phyloP scores from a whole-genome alignment of 37 sponge, comb jelly and placozoan genomes.

The Geodia barretti region DNA sequence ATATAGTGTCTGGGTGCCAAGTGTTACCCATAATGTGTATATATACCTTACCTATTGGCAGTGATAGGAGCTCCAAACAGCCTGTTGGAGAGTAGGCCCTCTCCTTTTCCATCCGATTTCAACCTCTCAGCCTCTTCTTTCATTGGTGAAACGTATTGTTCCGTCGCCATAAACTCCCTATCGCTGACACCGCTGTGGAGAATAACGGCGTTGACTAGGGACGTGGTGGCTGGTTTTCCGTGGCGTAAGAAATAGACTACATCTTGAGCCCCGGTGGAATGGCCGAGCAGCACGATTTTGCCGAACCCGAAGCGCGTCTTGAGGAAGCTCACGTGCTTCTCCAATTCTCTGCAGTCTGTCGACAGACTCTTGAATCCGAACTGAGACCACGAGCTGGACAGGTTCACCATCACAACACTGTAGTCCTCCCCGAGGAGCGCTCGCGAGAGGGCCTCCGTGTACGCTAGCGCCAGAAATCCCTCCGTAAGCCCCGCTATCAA shows the following conservation, averaged over 20 bases:
- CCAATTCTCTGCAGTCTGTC: slow-evolving; percentile 31
- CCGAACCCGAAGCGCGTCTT: slow-evolving; percentile 19
- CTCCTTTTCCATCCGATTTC: slow-evolving; percentile 12
- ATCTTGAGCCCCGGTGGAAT: slow-evolving; percentile 61
- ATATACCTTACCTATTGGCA: slow-evolving; percentile 1
- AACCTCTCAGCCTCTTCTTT: slow-evolving; percentile 23
- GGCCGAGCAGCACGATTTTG: slow-evolving; percentile 29
- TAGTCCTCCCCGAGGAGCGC: slow-evolving; percentile 19
- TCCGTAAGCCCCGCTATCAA: slow-evolving; percentile 47
- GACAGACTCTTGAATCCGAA: slow-evolving; percentile 48
- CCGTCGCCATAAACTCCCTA: slow-evolving; percentile 22
- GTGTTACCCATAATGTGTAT: background rate
- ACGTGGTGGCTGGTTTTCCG: background rate
- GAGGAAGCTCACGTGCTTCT: slow-evolving; percentile 11
- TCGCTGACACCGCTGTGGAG: slow-evolving; percentile 57
- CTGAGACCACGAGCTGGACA: slow-evolving; percentile 59
- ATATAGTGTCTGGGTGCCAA: too few species aligned
- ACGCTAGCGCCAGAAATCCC: slow-evolving; percentile 52
- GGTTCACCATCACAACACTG: slow-evolving; percentile 46
- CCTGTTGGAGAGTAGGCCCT: slow-evolving; percentile 10
- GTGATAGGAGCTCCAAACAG: slow-evolving; percentile 45
- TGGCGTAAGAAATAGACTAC: slow-evolving; percentile 36
- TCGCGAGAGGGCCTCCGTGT: slow-evolving; percentile 18
- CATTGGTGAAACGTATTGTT: slow-evolving; percentile 12
- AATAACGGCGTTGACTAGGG: slow-evolving; percentile 20